Evolutionary conservation across 2,113 vertebrate species (phyloP).

Genomic region (Polyodon spathula): DNA sequence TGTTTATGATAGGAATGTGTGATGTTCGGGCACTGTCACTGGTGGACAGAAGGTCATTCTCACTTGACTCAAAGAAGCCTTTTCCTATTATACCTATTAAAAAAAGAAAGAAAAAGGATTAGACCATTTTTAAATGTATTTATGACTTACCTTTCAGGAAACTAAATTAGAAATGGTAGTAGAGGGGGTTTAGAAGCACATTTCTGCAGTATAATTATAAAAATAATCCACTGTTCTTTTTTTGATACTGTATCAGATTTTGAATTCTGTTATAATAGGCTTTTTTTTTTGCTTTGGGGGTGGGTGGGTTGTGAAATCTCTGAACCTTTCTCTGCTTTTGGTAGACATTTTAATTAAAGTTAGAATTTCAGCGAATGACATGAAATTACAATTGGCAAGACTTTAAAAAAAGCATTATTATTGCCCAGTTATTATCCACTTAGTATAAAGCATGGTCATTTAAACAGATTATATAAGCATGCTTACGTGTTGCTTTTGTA

Average conservation of each 20-base stretch:
- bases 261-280: not conserved
- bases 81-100: constrained; percentile 61
- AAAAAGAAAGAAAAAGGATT: constrained; percentile 14
- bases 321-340: too few relatives aligned
- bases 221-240: not conserved
- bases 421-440: too few relatives aligned
- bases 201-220: too few relatives aligned
- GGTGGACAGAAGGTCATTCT: constrained; percentile 40
- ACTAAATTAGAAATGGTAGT: not conserved
- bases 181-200: not conserved
- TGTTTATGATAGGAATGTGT: constrained; percentile 26
- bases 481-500: too few relatives aligned
- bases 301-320: too few relatives aligned
- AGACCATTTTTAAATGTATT: not conserved
- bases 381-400: too few relatives aligned
- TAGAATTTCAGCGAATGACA: too few relatives aligned
- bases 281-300: too few relatives aligned
- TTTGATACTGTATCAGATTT: not conserved
- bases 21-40: constrained; percentile 32
- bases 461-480: too few relatives aligned
- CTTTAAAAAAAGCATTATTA: too few relatives aligned
- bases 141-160: not conserved
- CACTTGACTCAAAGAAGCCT: constrained; percentile 52
- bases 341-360: too few relatives aligned
- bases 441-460: too few relatives aligned